These are phyloP conservation scores for Chloroclysta siterata DNA, from an alignment of 2,888 invertebrate species.

Conservation along the genomic window DNA sequence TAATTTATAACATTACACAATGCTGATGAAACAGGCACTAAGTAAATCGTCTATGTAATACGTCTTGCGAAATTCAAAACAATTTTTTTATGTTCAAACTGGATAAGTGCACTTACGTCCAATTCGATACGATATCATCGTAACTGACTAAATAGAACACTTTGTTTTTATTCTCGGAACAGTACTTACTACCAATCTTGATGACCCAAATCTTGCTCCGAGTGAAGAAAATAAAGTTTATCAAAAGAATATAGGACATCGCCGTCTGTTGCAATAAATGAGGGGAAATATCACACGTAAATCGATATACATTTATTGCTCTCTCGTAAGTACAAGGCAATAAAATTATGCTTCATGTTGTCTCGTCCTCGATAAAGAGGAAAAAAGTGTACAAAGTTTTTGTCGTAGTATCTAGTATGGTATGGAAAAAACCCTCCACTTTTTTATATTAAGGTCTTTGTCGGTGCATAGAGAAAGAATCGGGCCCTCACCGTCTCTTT, in stretches of 20 bases:
- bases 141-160: conserved; percentile 34
- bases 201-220: conserved; percentile 53
- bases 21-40: too few relatives aligned
- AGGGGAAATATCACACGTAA: conserved; percentile 10
- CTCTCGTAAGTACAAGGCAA: conserved; percentile 5
- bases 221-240: conserved; percentile 46
- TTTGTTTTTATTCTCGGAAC: conserved; percentile 29
- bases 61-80: not conserved
- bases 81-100: not conserved
- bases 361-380: conserved; percentile 1
- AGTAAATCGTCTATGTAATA: too few relatives aligned
- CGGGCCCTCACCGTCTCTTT: too few relatives aligned
- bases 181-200: conserved; percentile 3
- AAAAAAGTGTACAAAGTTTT: not conserved
- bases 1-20: too few relatives aligned
- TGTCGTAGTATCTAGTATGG: too few relatives aligned
- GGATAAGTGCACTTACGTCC: conserved; percentile 5
- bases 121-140: conserved; percentile 3
- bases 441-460: too few relatives aligned
- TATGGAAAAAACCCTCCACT: too few relatives aligned
- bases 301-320: conserved; percentile 17
- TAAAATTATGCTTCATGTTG: conserved; percentile 10
- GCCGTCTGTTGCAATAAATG: conserved; percentile 47
- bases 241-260: conserved; percentile 57
- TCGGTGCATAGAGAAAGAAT: too few relatives aligned